Conservation (phyloP, 30 jellyfish, hydroid and myxozoan species). For the Hydractinia symbiolongicarpus region DNA sequence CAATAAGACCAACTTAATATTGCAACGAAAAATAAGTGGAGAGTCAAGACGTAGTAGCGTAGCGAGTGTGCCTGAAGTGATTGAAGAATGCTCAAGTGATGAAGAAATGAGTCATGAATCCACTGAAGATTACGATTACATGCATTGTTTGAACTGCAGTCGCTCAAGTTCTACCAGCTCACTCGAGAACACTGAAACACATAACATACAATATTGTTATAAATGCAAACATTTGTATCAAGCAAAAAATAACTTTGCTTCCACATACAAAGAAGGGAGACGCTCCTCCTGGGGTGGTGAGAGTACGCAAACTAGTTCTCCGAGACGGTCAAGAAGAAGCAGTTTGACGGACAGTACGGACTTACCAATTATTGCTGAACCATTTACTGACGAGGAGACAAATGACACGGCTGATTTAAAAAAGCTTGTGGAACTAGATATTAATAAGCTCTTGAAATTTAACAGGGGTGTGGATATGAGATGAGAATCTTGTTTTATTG, state of each 20-base stretch:
- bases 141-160: slow-evolving; percentile 13
- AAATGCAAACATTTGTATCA: not conserved
- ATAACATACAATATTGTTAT: not conserved
- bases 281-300: not conserved
- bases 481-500: no score
- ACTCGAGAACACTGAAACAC: not conserved
- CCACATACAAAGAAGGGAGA: not conserved
- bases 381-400: slow-evolving; percentile 10
- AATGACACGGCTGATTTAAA: slow-evolving; percentile 5
- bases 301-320: not conserved
- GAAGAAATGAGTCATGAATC: slow-evolving; percentile 5
- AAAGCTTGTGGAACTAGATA: slow-evolving; percentile 10
- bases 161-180: slow-evolving; percentile 1
- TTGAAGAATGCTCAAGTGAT: slow-evolving; percentile 27
- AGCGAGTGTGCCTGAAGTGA: slow-evolving; percentile 13
- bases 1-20: not conserved
- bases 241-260: not conserved
- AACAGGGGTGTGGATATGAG: not conserved
- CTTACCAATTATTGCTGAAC: slow-evolving; percentile 14
- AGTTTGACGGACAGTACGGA: slow-evolving; percentile 15
- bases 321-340: slow-evolving; percentile 17
- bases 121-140: not conserved
- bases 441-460: slow-evolving; percentile 4
- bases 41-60: slow-evolving; percentile 2
- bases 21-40: slow-evolving; percentile 10